Base-by-base conservation (phyloP, 1,140 invertebrate species). In the Drosophila sp. region DNA sequence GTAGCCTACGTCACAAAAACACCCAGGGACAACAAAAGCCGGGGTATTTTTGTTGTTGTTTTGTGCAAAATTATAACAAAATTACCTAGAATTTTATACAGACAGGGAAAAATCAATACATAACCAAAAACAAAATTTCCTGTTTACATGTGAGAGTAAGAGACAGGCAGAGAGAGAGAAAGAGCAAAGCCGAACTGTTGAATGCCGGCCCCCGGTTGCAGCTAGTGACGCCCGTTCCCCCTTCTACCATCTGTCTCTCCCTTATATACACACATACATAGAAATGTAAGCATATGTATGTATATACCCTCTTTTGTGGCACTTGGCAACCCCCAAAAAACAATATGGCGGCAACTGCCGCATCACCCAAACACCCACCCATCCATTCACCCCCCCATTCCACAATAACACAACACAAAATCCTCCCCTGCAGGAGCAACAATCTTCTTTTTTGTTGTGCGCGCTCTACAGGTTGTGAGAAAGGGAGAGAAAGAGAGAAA, bases 31-130 rank as follows among this genome's bases (percentile, higher is more conserved):
- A 32, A 7, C 27, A 47, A 50, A 50, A 4, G 56, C 62, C 30
- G 41, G 32, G 41, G 41, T 40, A 54, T 73, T 30, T n/a, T 10
- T 32, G 23, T 56, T 41, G 65, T 66, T 61, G 17, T 17, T 17
- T 17, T 17, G 8, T 44, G 60, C 25, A 57, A 76, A 60, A 44
- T 64, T 11, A 56, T 40, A 40, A 41, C 47, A 57, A 78, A 67
- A 75, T 66, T 57, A 69, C 70, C 60, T n/a, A 44, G 66, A 61
- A 73, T 72, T 75, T 62, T 35, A 62, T 54, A 33, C 40, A 30
- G 41, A 61, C 76, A 55, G 75, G 68, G 83, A 89, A 86, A 86
- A 86, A 86, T 86, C 83, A 86, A 86, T 86, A 86, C 29, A 65
- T 23, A 55, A 33, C 32, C 35, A 35, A 63, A 30, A 50, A 33